Percentiles rank a stretch among this genome's conserved stretches.
These are phyloP conservation scores for Rhea pennata DNA, from an alignment of 2,113 vertebrate species.

Conservation along the genomic window DNA sequence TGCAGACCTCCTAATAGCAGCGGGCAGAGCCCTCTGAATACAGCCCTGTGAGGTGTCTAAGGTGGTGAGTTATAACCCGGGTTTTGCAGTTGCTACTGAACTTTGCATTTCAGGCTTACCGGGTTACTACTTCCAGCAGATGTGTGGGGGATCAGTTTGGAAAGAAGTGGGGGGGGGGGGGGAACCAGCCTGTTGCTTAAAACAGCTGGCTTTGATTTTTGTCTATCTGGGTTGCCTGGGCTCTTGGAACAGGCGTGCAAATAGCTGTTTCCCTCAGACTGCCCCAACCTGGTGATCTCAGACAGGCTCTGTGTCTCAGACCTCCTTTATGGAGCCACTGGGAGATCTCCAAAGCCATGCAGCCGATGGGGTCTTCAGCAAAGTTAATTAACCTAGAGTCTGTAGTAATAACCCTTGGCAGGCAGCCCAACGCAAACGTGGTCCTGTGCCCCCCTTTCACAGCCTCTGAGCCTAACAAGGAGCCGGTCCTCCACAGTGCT, in stretches of 20 bases:
- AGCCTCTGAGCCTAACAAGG: background rate
- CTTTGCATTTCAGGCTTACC: background rate
- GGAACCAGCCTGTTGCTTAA: background rate
- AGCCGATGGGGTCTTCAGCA: background rate
- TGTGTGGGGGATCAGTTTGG: background rate
- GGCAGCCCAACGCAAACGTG: background rate
- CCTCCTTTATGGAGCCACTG: background rate
- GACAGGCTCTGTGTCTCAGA: background rate
- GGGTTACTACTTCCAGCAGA: background rate
- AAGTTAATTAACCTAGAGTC: conserved; percentile 44
- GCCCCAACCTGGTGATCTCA: background rate
- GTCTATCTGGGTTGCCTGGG: background rate
- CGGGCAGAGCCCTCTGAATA: background rate
- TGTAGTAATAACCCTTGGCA: conserved; percentile 28
- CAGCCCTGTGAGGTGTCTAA: accelerated
- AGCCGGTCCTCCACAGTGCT: background rate
- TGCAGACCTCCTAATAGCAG: background rate
- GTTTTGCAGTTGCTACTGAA: background rate
- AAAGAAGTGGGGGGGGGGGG: background rate
- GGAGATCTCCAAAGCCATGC: background rate
- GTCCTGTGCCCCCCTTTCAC: conserved; percentile 22
- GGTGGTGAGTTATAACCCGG: accelerated
- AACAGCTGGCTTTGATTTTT: background rate
- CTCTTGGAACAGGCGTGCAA: background rate
- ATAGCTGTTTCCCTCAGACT: background rate